A percentile compares a stretch with the other conserved stretches of the same genome.
phyloP scores from a whole-genome alignment of 2,797 vertebrate genomes.

The Platalea minor region DNA sequence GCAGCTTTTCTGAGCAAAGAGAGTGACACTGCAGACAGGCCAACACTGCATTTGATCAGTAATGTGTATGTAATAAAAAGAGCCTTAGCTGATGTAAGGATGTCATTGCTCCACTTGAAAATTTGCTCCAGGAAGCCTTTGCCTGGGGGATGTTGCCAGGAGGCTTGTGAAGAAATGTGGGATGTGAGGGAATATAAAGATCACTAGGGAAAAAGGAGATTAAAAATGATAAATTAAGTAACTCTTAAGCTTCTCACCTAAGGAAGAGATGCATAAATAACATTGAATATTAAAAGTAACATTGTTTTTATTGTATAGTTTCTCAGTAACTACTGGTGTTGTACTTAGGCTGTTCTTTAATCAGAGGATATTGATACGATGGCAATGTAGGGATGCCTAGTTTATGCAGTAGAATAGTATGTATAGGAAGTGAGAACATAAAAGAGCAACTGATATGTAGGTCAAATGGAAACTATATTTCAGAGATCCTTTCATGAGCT shows the following conservation, averaged over 20 bases:
- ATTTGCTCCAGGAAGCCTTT: neutral
- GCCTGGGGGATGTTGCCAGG: neutral
- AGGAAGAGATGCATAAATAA: neutral
- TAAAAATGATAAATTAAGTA: neutral
- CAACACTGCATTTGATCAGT: neutral
- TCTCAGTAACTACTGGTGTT: neutral
- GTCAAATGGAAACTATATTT: conserved; percentile 8
- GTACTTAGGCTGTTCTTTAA: neutral
- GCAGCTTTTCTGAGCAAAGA: neutral
- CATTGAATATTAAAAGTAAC: neutral
- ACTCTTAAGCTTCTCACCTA: neutral
- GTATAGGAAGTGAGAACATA: neutral
- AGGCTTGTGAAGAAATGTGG: neutral
- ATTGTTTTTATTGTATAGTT: neutral
- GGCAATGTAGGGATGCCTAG: neutral
- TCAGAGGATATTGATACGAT: neutral
- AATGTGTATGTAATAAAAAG: neutral
- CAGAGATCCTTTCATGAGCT: neutral
- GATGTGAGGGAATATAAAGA: neutral
- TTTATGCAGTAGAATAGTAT: neutral
- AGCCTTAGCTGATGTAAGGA: neutral
- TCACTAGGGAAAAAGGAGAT: neutral
- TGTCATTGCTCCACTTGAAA: neutral
- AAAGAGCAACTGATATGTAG: conserved; percentile 2
- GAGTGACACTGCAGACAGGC: neutral